These are phyloP conservation scores for Sarotherodon lohbergeri DNA, from an alignment of 2,113 vertebrate genomes.

Conservation along the genomic window DNA sequence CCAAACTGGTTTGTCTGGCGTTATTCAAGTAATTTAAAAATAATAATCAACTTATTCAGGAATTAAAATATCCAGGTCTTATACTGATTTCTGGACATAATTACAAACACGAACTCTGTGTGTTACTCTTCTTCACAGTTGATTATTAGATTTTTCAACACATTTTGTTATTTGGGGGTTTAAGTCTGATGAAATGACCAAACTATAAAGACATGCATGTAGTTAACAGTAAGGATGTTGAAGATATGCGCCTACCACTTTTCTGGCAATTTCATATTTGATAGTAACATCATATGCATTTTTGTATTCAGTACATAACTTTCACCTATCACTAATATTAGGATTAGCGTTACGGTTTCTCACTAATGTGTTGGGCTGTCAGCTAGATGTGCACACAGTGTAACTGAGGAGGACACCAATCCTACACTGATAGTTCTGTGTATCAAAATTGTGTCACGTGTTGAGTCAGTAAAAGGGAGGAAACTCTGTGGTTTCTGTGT, in stretches of 20 bases:
- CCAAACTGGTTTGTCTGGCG: neutral
- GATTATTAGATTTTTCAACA: neutral
- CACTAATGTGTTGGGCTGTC: neutral
- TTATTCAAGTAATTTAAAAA: neutral
- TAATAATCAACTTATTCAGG: neutral
- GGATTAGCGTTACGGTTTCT: neutral
- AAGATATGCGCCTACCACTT: fast-evolving
- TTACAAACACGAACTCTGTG: neutral
- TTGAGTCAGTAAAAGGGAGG: neutral
- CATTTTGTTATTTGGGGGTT: neutral
- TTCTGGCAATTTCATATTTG: neutral
- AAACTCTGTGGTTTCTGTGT: neutral
- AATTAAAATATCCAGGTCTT: fast-evolving
- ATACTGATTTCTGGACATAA: neutral
- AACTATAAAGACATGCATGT: neutral
- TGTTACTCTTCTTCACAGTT: neutral
- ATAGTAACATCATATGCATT: neutral
- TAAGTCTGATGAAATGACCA: neutral
- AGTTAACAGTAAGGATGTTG: neutral
- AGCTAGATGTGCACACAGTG: neutral
- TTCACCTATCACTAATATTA: neutral
- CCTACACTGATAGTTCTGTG: neutral
- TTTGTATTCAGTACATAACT: neutral
- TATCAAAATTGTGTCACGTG: neutral
- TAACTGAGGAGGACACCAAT: neutral